Evolutionary conservation across 23 tunicate genomes (phyloP).

Genomic region (Clavelina lepadiformis): DNA sequence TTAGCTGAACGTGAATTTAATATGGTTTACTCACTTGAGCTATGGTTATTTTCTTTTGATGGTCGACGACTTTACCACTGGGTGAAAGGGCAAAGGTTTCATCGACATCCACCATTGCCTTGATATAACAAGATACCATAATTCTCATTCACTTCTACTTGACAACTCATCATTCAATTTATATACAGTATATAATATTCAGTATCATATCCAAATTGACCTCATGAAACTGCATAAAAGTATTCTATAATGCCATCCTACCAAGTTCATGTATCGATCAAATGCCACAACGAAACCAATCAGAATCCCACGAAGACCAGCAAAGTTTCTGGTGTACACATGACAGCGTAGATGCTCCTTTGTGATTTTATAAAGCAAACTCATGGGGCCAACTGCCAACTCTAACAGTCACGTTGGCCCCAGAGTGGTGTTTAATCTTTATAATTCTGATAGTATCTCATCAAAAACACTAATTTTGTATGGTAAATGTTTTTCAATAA

Average conservation of each 20-base stretch:
- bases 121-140: no score
- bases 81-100: conserved; percentile 66
- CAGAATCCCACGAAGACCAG: conserved; percentile 65
- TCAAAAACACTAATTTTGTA: no score
- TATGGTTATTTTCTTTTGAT: conserved; percentile 47
- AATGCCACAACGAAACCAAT: conserved; percentile 59
- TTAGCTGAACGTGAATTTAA: neutral
- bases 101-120: conserved; percentile 82
- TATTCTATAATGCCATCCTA: no score
- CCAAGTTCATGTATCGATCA: conserved; percentile 80
- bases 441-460: no score
- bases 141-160: neutral
- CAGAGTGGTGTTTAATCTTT: no score
- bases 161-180: neutral
- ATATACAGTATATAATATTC: no score
- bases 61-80: conserved; percentile 51
- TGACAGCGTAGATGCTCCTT: conserved; percentile 30
- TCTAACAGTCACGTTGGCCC: conserved; percentile 8
- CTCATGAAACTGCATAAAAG: no score
- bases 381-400: conserved; percentile 48
- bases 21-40: conserved; percentile 14
- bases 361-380: conserved; percentile 29
- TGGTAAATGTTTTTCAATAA: no score
- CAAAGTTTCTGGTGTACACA: conserved; percentile 56
- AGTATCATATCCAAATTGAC: no score